Evolutionary conservation across 2,113 vertebrate species (phyloP).

Genomic region (Neogobius melanostomus): DNA sequence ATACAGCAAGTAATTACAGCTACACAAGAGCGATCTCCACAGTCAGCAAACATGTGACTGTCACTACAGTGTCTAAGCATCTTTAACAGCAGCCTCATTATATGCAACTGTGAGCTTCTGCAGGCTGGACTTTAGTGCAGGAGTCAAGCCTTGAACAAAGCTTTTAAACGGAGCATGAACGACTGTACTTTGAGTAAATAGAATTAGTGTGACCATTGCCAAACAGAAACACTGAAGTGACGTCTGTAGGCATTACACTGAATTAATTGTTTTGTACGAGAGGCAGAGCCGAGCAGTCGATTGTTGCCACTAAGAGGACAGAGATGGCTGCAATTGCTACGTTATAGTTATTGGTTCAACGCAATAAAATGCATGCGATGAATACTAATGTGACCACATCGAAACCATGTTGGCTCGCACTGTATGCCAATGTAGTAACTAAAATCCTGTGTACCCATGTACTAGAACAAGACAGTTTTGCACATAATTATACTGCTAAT

Average conservation of each 20-base stretch:
- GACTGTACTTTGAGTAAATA: conserved; percentile 41
- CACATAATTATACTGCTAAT: too few relatives aligned
- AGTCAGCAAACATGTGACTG: too few relatives aligned
- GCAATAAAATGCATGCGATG: not conserved
- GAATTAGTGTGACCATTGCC: conserved; percentile 28
- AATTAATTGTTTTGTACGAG: conserved; percentile 21
- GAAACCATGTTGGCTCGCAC: not conserved
- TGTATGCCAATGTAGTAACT: not conserved
- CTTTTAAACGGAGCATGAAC: conserved; percentile 50
- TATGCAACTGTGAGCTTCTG: too few relatives aligned
- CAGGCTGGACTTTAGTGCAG: too few relatives aligned
- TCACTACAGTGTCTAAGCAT: too few relatives aligned
- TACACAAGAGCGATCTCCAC: too few relatives aligned
- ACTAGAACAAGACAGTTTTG: too few relatives aligned
- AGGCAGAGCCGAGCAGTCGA: conserved; percentile 7
- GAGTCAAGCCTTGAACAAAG: conserved; percentile 39
- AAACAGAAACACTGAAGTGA: conserved; percentile 30
- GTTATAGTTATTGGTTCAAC: not conserved
- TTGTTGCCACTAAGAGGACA: not conserved
- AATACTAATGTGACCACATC: not conserved
- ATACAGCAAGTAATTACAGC: too few relatives aligned
- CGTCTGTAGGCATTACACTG: conserved; percentile 15
- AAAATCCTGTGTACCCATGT: too few relatives aligned
- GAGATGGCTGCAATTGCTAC: not conserved
- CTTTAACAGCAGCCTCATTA: too few relatives aligned